Percentiles rank a stretch among this genome's conserved stretches.
Evolutionary conservation across 2,113 vertebrate genomes (phyloP).

Genomic region (Gavia stellata): DNA sequence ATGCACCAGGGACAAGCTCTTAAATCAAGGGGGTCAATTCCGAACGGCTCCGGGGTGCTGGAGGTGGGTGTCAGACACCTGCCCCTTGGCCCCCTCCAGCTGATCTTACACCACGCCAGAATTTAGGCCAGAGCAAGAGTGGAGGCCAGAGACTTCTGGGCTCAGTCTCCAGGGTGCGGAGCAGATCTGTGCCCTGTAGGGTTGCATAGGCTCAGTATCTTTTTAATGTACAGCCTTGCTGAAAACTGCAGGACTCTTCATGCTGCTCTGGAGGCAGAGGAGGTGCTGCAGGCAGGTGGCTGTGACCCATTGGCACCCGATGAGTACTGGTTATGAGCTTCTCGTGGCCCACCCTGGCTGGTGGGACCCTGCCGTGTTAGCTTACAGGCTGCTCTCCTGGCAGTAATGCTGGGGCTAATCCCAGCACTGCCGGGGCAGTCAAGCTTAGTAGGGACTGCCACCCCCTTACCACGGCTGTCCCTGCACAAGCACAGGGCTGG

Average conservation of each 20-base stretch:
- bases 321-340: background rate
- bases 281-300: background rate
- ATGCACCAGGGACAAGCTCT: background rate
- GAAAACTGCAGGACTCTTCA: background rate
- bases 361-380: background rate
- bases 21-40: background rate
- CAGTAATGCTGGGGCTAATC: too few relatives aligned
- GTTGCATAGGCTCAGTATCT: background rate
- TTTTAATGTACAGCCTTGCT: background rate
- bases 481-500: background rate
- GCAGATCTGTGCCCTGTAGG: background rate
- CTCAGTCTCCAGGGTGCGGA: background rate
- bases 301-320: background rate
- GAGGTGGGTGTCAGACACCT: background rate
- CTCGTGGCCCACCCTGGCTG: background rate
- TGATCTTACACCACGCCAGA: background rate
- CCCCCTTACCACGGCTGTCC: background rate
- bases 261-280: background rate
- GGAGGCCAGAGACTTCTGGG: background rate
- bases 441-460: background rate
- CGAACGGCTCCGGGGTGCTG: background rate
- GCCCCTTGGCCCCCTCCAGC: background rate
- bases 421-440: background rate
- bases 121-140: background rate
- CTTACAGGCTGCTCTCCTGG: background rate